These are phyloP conservation scores for Muntiacus reevesi DNA, from an alignment of 2,113 vertebrate genomes.

Conservation along the genomic window DNA sequence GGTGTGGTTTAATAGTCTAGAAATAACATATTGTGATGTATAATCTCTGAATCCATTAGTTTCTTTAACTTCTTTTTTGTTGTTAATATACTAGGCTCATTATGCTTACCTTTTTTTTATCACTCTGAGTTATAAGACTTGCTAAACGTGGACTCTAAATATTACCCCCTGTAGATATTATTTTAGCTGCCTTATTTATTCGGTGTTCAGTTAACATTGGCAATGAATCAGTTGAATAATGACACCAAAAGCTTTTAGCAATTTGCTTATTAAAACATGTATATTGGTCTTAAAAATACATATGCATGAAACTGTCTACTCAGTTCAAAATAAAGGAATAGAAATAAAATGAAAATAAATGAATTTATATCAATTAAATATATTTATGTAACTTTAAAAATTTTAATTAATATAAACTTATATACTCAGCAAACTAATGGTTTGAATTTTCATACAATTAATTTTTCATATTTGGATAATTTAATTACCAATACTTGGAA, in stretches of 20 bases:
- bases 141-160: constrained; percentile 39
- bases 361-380: not conserved
- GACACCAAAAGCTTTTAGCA: not conserved
- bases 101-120: not conserved
- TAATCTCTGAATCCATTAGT: constrained; percentile 56
- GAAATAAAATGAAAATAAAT: not conserved
- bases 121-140: not conserved
- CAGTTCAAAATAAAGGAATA: not conserved
- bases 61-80: constrained; percentile 44
- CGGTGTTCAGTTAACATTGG: not conserved
- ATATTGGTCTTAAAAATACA: not conserved
- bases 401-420: not conserved
- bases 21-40: constrained; percentile 66
- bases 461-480: not conserved
- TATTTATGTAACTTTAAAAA: not conserved
- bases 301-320: not conserved
- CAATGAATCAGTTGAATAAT: not conserved
- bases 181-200: not conserved
- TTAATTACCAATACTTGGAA: not conserved
- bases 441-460: not conserved
- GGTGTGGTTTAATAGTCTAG: constrained; percentile 53
- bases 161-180: constrained; percentile 32
- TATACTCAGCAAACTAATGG: not conserved
- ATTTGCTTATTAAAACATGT: not conserved
- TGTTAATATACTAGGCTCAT: constrained; percentile 12